Evolutionary conservation across 2,113 vertebrate species (phyloP), one percentile per base, ranked within the genome.

Genomic region (Psilopogon haemacephalus): DNA sequence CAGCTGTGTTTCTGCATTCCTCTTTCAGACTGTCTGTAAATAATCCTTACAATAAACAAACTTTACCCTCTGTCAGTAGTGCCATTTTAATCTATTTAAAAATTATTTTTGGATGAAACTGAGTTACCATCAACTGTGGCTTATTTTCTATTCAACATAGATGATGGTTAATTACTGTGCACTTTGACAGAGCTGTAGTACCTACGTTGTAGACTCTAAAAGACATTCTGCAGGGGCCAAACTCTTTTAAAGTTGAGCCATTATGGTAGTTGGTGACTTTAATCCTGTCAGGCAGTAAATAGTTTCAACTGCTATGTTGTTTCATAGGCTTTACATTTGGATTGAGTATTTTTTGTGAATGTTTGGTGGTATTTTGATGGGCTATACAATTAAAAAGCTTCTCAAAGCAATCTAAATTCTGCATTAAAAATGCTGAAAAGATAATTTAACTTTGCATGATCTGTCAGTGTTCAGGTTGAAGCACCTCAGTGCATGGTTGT

Each of bases 11-110:
- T 46, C 50, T 90, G 58, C 60, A 88, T 93, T 82, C 89, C 52
- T 90, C 33, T 74, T 86, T 50, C 76, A 97, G 72, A 62, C 37
- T 77, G 65, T 82, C 40, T 96, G 73, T 91, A 94, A 95, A 96
- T 95, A 97, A 94, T 91, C 35, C 30, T 95, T 84, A 48, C 84
- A 85, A 87, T 76, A 94, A 95, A 90, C 58, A 73, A 58, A 37
- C 20, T 84, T 64, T 58, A 11, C 50, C 82, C 44, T 73, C 70
- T 78, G 26, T 86, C 55, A 50, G 56, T 58, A 81, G 28, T 50
- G 30, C 24, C 79, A 12, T 79, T 82, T 55, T 30, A 58, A 76
- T 81, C 26, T 76, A 33, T 82, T 86, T 72, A 14, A 82, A 24
- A 72, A 24, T 71, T 69, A 37, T 40, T 84, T 84, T 84, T 46